Conservation (phyloP, 2,797 vertebrate species). For the Chelidonichthys spinosus region DNA sequence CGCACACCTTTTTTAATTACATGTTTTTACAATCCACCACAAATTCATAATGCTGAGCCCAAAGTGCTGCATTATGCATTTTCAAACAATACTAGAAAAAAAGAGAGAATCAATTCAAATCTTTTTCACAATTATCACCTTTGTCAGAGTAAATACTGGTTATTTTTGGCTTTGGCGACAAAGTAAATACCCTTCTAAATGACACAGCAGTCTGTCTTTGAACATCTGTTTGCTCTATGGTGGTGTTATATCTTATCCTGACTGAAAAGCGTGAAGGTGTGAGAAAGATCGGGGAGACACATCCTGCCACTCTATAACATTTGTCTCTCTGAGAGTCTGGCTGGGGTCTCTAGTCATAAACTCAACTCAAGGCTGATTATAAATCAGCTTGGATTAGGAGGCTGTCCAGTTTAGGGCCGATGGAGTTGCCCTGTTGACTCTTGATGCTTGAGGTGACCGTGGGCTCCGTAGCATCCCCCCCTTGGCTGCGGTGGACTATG, state of each 20-base stretch:
- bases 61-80: background rate
- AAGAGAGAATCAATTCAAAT: background rate
- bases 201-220: too few species aligned
- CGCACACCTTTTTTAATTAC: background rate
- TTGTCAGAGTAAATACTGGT: background rate
- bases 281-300: slow-evolving; percentile 47
- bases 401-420: slow-evolving; percentile 48
- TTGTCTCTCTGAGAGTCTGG: slow-evolving; percentile 51
- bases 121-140: background rate
- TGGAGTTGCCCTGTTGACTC: slow-evolving; percentile 52
- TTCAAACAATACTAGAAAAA: slow-evolving; percentile 5
- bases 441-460: slow-evolving; percentile 37
- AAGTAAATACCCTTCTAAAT: background rate
- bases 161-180: background rate
- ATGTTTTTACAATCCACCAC: background rate
- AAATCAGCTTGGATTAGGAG: slow-evolving; percentile 64
- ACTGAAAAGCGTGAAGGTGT: slow-evolving; percentile 54
- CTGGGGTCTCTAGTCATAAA: slow-evolving; percentile 57
- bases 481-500: slow-evolving; percentile 28
- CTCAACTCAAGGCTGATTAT: slow-evolving; percentile 45
- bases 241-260: slow-evolving; percentile 47
- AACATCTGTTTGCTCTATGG: slow-evolving; percentile 3
- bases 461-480: slow-evolving; percentile 17
- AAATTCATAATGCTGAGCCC: background rate
- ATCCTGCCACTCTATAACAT: slow-evolving; percentile 58